phyloP scores from a whole-genome alignment of 1,140 invertebrate species.

The Papilio machaon region DNA sequence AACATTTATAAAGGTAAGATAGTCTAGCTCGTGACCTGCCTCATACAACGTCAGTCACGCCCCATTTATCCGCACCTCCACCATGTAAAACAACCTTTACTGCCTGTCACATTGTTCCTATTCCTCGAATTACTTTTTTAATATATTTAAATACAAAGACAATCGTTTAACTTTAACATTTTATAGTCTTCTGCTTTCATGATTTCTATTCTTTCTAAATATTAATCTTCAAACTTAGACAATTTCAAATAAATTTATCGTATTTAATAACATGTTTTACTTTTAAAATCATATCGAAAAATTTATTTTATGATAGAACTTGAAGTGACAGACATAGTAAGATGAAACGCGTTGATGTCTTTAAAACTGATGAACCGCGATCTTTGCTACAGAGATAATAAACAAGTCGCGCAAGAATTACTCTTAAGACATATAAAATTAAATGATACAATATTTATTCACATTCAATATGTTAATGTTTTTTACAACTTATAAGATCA shows the following conservation, averaged over 20 bases:
- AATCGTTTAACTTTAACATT: slow-evolving; percentile 19
- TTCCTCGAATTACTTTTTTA: slow-evolving; percentile 44
- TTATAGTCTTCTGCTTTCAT: slow-evolving; percentile 2
- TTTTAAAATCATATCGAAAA: neutral
- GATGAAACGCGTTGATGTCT: slow-evolving; percentile 42
- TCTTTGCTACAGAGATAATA: neutral
- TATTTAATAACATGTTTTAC: neutral
- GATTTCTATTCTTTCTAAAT: slow-evolving; percentile 23
- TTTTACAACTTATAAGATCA: slow-evolving; percentile 25
- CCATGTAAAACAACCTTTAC: slow-evolving; percentile 46
- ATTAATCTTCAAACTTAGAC: slow-evolving; percentile 19
- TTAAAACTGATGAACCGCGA: slow-evolving; percentile 31
- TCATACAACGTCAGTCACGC: slow-evolving; percentile 61
- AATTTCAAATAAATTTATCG: neutral
- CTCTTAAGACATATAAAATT: slow-evolving; percentile 12
- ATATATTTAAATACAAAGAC: slow-evolving; percentile 20
- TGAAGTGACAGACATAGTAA: neutral
- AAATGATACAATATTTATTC: slow-evolving; percentile 25
- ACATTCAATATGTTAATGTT: neutral
- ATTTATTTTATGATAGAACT: neutral
- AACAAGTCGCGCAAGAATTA: slow-evolving; percentile 13
- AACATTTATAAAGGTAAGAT: slow-evolving; percentile 34
- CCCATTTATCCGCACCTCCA: slow-evolving; percentile 67
- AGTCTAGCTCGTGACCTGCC: slow-evolving; percentile 62
- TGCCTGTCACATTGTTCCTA: slow-evolving; percentile 47